Conservation (phyloP, 2,113 vertebrate genomes). For the Azemiops feae region DNA sequence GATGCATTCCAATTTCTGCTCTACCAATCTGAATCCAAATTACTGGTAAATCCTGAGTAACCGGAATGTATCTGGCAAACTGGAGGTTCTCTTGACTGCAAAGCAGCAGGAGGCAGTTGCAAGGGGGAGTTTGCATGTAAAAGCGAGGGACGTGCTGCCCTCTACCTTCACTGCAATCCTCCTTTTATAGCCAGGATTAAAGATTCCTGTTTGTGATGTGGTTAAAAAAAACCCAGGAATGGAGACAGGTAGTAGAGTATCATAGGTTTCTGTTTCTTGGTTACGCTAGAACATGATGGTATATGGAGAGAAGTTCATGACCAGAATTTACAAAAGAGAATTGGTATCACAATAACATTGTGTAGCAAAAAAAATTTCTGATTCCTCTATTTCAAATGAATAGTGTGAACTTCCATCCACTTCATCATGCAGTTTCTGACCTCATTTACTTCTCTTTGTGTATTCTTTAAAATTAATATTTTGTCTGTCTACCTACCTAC, state of each 20-base stretch:
- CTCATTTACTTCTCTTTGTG: not conserved
- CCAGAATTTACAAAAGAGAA: not conserved
- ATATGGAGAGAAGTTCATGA: not conserved
- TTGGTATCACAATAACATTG: not conserved
- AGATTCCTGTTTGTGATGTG: not conserved
- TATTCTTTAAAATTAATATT: not conserved
- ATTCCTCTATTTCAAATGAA: not conserved
- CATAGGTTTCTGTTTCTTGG: not conserved
- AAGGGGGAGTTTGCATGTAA: not conserved
- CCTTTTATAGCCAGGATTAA: not conserved
- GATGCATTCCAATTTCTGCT: not conserved
- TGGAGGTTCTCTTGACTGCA: not conserved
- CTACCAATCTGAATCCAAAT: not conserved
- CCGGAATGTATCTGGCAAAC: not conserved
- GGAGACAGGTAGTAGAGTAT: not conserved
- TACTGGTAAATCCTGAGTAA: not conserved
- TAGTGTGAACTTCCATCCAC: no score
- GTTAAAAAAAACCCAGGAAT: not conserved
- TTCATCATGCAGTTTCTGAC: not conserved
- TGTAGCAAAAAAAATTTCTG: not conserved
- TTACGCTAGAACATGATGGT: not conserved
- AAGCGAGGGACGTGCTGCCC: not conserved
- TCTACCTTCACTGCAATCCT: not conserved
- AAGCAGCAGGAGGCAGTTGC: not conserved
- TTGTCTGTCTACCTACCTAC: no score